Evolutionary conservation across 2,888 invertebrate genomes (phyloP).

Genomic region (Sminthurinus aureus): DNA sequence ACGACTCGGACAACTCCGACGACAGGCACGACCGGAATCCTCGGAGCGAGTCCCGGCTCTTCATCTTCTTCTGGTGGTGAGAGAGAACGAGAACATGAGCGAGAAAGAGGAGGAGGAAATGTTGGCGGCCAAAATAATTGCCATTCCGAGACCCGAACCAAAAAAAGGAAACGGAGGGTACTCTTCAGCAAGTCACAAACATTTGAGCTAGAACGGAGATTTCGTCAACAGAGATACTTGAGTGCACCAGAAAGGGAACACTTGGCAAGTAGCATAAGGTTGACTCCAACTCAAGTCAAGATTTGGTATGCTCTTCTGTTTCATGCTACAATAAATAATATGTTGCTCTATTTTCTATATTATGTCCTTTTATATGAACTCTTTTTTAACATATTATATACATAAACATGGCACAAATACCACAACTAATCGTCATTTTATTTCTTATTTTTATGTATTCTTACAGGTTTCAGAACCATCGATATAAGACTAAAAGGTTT

Average conservation of each 20-base stretch:
- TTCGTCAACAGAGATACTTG: constrained; percentile 93
- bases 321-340: constrained; percentile 79
- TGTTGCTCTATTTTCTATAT: background rate
- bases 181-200: constrained; percentile 98
- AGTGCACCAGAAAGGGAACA: constrained; percentile 98
- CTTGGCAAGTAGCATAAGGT: constrained; percentile 89
- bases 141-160: constrained; percentile 62
- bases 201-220: constrained; percentile 92
- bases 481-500: constrained; percentile 95
- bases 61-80: background rate
- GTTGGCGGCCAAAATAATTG: constrained; percentile 30
- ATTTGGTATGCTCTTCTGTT: constrained; percentile 99
- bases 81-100: constrained; percentile 18
- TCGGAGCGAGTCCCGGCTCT: background rate
- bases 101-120: constrained; percentile 28
- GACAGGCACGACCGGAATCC: background rate
- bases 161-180: constrained; percentile 94
- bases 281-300: constrained; percentile 96
- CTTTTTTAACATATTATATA: background rate
- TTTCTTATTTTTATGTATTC: no score
- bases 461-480: constrained; percentile 83
- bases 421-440: no score
- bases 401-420: background rate
- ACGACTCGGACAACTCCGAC: background rate
- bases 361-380: background rate